Evolutionary conservation across 1,140 invertebrate species (phyloP), one percentile per base, ranked within the genome.

Genomic region (Homalodisca vitripennis): DNA sequence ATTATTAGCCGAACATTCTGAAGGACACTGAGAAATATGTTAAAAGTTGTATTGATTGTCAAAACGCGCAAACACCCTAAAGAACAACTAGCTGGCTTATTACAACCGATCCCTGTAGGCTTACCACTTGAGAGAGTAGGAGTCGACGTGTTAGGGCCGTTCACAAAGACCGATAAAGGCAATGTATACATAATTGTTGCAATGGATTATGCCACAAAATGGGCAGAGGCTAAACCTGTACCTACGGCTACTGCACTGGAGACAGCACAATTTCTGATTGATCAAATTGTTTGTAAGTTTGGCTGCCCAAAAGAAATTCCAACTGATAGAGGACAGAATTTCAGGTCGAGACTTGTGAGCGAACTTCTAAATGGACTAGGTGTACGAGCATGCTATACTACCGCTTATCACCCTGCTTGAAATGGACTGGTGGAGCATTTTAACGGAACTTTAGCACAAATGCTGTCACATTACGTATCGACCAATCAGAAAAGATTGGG

Each of bases 381-480:
- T 3, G 22, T 51, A n/a, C 48, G 14, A 14, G 14, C 48, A 20
- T 51, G 14, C 17, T 51, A 20, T 22, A 51, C 48, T 20, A 51
- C 48, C 22, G 48, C 48, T 20, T 51, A 51, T 22, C 48, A 51
- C 22, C 48, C 48, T 3, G 22, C 22, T 14, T 51, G 48, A 3
- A 51, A 51, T 22, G 48, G 48, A 10, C 22, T 51, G 48, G 48
- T 51, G 22, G 48, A 51, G n/a, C 48, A 51, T 51, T 51, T 51
- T 51, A 51, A 51, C 48, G 48, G 48, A 22, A 51, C 48, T 3
- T 22, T 51, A 51, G 48, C 48, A 20, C 48, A 51, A 22, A 51
- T 51, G 48, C 22, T 51, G 48, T 51, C 48, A 14, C 22, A 20
- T n/a, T 51, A 51, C 22, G 48, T 51, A 22, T 14, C 14, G 14